Base-by-base conservation (phyloP, 2,113 vertebrate species). In the Spea multiplicata region DNA sequence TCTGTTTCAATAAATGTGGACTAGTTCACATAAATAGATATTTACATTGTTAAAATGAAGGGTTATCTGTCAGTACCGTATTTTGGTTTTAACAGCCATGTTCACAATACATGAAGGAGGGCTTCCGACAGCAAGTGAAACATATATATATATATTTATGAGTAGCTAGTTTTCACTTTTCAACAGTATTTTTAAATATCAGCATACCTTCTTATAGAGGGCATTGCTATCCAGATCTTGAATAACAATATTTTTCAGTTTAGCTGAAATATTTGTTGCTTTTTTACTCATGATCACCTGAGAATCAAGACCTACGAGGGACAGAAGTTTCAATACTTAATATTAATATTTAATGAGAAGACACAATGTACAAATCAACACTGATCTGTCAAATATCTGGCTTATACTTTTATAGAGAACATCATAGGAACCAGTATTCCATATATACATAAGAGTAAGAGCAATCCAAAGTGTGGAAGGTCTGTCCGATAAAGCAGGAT, bases 171-270 rank as follows among this genome's bases (percentile, higher is more conserved):
- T 5, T 49, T 49, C 13, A 49, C 5, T 9, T 46, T 47, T 30
- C 30, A 30, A 30, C 30, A 70, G 73, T 0, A 48, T 73, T 44
- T 0, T 0, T 0, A 57, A 4, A n/a, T 45, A 67, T 14, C 76
- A 8, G n/a, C 5, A 46, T 88, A 99, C 97, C 94, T 98, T 96
- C 87, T 96, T 96, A 87, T 98, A 98, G 5, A 95, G n/a, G 7
- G 95, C 95, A 17, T 85, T 90, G 87, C 90, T 87, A 83, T 96
- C 93, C 83, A 94, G 96, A 91, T 99, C 95, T 68, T 98, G 78
- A 86, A 98, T 90, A 78, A 94, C 84, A 73, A 98, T 98, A 87
- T 94, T 97, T 84, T 94, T 99, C 66, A 98, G 86, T 68, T 98
- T 96, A 85, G 95, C 94, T 46, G 90, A 90, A 81, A 97, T 83